Evolutionary conservation across 2,797 vertebrate species (phyloP), one percentile per base, ranked within the genome.

Genomic region (Syngnathus rostellatus): DNA sequence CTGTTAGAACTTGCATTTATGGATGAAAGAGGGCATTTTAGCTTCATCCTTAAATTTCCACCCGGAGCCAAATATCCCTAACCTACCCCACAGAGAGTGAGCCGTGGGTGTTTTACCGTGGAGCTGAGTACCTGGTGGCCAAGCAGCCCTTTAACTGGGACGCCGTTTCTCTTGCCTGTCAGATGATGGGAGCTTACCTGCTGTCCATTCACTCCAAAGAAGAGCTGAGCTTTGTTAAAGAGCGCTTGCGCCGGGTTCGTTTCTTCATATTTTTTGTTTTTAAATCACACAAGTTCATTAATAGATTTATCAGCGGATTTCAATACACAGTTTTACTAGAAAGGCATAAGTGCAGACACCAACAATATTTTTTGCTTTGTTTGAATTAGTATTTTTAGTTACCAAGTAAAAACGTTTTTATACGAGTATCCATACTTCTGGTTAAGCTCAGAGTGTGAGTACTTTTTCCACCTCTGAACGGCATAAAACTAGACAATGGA

Each of bases 111-210:
- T 98, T 95, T 78, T 92, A 91, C 78, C 92, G 84, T 17, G 90
- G 93, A 58, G 89, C 93, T 1, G 94, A 97, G 76, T 98, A 97
- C 75, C 87, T 93, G 73, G 85, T 97, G 78, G 84, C 88, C n/a
- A 88, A 82, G 66, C 79, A 83, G 67, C 77, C 86, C 0, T 90
- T 89, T 0, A 78, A 89, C 48, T 98, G 95, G 95, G 77, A 86
- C 0, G 55, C 85, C 0, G 93, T 91, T 63, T 85, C 89, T 66
- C 91, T 98, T 73, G 88, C 93, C 73, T 99, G 97, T 77, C 77
- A 83, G 78, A 94, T 94, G 93, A 91, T 96, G 87, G 89, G 69
- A 40, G 83, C 91, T 61, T 83, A 88, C 73, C 76, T 95, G 75
- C 83, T 92, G 73, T 94, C 93, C 69, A 85, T 98, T 84, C 92